phyloP scores from a whole-genome alignment of 2,797 vertebrate species.

The Phrynocephalus vlangalii region DNA sequence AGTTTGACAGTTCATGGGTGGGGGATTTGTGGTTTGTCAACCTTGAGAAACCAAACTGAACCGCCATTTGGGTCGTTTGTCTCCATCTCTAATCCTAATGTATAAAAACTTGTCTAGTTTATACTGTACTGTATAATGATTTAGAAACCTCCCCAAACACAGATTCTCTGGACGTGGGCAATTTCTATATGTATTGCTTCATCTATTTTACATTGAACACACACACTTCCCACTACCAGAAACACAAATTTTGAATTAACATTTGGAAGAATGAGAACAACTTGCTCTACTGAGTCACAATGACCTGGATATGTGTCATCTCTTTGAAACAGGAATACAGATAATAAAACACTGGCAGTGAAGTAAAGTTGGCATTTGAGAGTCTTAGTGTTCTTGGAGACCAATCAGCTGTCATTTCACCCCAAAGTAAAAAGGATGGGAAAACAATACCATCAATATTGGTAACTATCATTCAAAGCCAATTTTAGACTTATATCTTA shows the following conservation, averaged over 20 bases:
- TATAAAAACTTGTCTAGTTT: too few species aligned
- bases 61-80: too few species aligned
- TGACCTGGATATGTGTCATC: background rate
- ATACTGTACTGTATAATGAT: background rate
- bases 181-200: slow-evolving; percentile 3
- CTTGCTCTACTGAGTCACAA: background rate
- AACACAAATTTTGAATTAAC: slow-evolving; percentile 36
- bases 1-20: too few species aligned
- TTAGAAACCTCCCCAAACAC: background rate
- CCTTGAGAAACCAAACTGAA: too few species aligned
- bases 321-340: slow-evolving; percentile 27
- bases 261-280: slow-evolving; percentile 38
- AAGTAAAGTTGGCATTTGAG: slow-evolving; percentile 23
- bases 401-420: slow-evolving; percentile 12
- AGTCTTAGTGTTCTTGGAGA: slow-evolving; percentile 42
- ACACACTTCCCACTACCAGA: background rate
- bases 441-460: background rate
- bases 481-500: slow-evolving; percentile 28
- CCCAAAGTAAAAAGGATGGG: slow-evolving; percentile 29
- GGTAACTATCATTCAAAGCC: background rate
- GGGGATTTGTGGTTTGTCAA: too few species aligned
- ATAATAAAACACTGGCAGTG: slow-evolving; percentile 26
- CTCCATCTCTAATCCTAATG: too few species aligned
- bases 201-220: slow-evolving; percentile 34
- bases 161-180: slow-evolving; percentile 3